phyloP scores from a whole-genome alignment of 2,888 invertebrate species.

The Diarsia rubi region DNA sequence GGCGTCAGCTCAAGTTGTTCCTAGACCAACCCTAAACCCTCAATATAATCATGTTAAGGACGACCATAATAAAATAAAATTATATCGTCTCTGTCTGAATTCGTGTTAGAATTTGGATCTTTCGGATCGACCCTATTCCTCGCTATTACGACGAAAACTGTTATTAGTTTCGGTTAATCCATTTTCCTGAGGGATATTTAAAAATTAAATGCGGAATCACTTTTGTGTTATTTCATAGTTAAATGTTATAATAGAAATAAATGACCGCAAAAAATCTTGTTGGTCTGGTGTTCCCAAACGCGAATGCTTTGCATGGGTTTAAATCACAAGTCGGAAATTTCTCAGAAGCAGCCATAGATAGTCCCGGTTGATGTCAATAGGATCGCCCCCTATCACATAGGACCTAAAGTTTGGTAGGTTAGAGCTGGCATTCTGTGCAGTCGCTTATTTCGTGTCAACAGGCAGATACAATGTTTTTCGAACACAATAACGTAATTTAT shows the following conservation, averaged over 20 bases:
- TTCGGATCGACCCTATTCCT: conserved; percentile 69
- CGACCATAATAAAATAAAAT: conserved; percentile 79
- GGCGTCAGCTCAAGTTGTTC: conserved; percentile 72
- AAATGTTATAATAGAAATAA: background rate
- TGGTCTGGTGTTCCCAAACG: too few species aligned
- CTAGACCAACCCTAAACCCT: conserved; percentile 72
- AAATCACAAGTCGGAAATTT: too few species aligned
- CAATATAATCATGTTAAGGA: conserved; percentile 76
- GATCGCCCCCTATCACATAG: too few species aligned
- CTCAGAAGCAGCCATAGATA: too few species aligned
- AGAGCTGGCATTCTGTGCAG: background rate
- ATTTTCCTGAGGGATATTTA: conserved; percentile 53
- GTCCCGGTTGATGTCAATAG: too few species aligned
- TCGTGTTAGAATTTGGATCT: conserved; percentile 70
- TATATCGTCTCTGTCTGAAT: conserved; percentile 72
- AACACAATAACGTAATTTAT: conserved; percentile 55
- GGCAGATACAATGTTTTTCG: conserved; percentile 36
- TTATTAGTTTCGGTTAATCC: conserved; percentile 69
- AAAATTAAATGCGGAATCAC: conserved; percentile 18
- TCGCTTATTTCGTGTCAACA: conserved; percentile 7
- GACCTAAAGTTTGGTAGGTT: too few species aligned
- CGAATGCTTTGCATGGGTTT: too few species aligned
- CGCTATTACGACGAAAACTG: conserved; percentile 68
- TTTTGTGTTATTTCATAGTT: background rate
- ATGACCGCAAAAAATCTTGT: background rate